These are phyloP conservation scores for Carapus acus DNA, from an alignment of 2,797 vertebrate genomes.

Conservation along the genomic window DNA sequence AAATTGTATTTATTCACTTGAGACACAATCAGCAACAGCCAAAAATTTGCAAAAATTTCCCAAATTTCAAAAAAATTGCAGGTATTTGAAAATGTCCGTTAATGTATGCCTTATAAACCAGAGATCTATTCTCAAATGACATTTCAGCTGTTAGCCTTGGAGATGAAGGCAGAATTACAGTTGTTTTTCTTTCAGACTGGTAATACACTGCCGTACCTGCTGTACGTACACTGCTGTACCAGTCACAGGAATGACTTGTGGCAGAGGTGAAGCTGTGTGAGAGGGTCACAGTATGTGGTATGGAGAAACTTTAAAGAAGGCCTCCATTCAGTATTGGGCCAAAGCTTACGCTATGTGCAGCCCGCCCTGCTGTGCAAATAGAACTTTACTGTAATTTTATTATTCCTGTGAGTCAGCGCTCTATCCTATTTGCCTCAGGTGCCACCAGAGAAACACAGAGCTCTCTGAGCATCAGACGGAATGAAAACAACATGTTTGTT, in stretches of 20 bases:
- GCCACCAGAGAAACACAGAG: slow-evolving; percentile 44
- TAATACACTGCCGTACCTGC: no score
- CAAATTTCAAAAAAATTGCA: no score
- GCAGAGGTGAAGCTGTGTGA: slow-evolving; percentile 14
- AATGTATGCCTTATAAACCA: no score
- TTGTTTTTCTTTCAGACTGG: no score
- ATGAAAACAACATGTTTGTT: slow-evolving; percentile 48
- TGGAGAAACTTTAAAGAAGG: slow-evolving; percentile 23
- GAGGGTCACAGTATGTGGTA: slow-evolving; percentile 14
- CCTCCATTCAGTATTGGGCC: slow-evolving; percentile 35
- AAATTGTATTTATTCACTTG: no score
- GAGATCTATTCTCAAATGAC: no score
- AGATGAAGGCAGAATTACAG: no score
- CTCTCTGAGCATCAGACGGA: slow-evolving; percentile 30
- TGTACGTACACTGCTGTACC: slow-evolving; percentile 10
- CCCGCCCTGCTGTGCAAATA: slow-evolving; percentile 60
- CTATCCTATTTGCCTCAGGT: slow-evolving; percentile 35
- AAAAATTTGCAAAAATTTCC: no score
- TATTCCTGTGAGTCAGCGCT: slow-evolving; percentile 55
- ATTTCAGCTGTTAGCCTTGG: no score
- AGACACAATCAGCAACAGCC: no score
- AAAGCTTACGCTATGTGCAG: slow-evolving; percentile 27
- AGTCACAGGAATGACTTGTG: slow-evolving; percentile 24
- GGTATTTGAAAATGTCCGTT: no score
- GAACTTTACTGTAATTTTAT: slow-evolving; percentile 48